A percentile compares a stretch with the other conserved stretches of the same genome.
Conservation (phyloP, 1,140 invertebrate genomes). For the Drosophila persimilis region DNA sequence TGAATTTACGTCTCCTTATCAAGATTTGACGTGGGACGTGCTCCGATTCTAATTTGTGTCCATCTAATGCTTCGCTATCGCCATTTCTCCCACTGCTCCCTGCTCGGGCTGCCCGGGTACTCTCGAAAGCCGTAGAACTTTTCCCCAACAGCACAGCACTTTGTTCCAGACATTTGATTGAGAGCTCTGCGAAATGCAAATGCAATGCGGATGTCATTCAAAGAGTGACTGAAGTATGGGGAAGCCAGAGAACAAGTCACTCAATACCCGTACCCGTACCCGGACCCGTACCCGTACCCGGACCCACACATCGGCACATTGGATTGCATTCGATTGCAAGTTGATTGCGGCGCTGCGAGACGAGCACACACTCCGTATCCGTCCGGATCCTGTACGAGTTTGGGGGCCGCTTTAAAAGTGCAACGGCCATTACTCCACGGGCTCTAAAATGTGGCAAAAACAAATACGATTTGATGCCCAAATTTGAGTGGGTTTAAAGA, state of each 20-base stretch:
- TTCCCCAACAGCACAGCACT: constrained; percentile 58
- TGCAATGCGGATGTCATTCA: constrained; percentile 58
- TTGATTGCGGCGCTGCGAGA: constrained; percentile 40
- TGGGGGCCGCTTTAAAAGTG: constrained; percentile 45
- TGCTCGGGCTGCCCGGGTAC: background rate
- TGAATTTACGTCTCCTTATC: constrained; percentile 70
- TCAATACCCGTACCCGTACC: constrained; percentile 9
- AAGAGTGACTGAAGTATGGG: constrained; percentile 16
- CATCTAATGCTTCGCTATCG: constrained; percentile 16
- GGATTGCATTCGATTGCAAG: constrained; percentile 55
- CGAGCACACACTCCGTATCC: constrained; percentile 22
- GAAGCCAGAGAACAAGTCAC: constrained; percentile 38
- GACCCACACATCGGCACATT: constrained; percentile 45
- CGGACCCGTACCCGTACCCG: background rate
- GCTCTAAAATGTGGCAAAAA: constrained; percentile 47
- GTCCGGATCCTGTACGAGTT: background rate
- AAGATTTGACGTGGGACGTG: constrained; percentile 55
- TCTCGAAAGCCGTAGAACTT: constrained; percentile 51
- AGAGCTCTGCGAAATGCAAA: constrained; percentile 73
- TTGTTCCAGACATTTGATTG: constrained; percentile 65
- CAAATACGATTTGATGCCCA: constrained; percentile 39
- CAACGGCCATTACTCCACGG: constrained; percentile 46
- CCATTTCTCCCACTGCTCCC: background rate
- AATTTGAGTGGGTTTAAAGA: background rate
- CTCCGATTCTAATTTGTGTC: constrained; percentile 36